These are phyloP conservation scores for Parasteatoda lunata DNA, from an alignment of 2,888 invertebrate species.

Conservation along the genomic window DNA sequence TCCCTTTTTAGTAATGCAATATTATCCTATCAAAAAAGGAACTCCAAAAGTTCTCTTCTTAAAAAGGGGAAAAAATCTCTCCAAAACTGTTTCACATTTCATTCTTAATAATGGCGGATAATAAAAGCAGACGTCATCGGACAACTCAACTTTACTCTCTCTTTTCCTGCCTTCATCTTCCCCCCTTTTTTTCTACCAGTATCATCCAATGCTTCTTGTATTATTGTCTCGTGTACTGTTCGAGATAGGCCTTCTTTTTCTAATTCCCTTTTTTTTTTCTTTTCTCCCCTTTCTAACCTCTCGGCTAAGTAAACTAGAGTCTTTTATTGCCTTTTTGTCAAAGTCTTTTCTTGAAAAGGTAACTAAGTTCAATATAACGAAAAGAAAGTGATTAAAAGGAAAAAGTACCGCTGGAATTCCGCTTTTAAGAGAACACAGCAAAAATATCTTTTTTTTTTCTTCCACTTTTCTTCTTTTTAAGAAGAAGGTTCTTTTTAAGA, in stretches of 20 bases:
- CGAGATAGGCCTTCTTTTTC: conserved; percentile 55
- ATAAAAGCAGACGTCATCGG: conserved; percentile 68
- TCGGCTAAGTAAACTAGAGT: conserved; percentile 62
- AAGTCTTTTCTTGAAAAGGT: conserved; percentile 66
- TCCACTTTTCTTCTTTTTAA: neutral
- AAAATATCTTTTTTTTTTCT: conserved; percentile 11
- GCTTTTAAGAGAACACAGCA: conserved; percentile 50
- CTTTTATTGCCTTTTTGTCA: conserved; percentile 68
- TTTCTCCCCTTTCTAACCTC: conserved; percentile 30
- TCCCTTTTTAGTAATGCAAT: conserved; percentile 58
- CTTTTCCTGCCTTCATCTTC: conserved; percentile 12
- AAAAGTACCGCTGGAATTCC: conserved; percentile 61
- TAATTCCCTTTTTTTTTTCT: too few relatives aligned
- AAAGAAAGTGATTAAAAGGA: conserved; percentile 66
- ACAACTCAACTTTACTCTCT: conserved; percentile 60
- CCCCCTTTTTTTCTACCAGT: conserved; percentile 23
- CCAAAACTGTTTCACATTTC: conserved; percentile 66
- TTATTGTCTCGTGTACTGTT: conserved; percentile 55
- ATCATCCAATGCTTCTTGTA: conserved; percentile 45
- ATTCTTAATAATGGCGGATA: conserved; percentile 65
- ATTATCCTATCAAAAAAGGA: conserved; percentile 65
- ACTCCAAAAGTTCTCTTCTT: conserved; percentile 39
- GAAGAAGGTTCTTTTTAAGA: neutral
- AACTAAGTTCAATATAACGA: conserved; percentile 66
- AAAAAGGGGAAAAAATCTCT: conserved; percentile 36